Evolutionary conservation across 2,113 vertebrate genomes (phyloP).

Genomic region (Vidua macroura): DNA sequence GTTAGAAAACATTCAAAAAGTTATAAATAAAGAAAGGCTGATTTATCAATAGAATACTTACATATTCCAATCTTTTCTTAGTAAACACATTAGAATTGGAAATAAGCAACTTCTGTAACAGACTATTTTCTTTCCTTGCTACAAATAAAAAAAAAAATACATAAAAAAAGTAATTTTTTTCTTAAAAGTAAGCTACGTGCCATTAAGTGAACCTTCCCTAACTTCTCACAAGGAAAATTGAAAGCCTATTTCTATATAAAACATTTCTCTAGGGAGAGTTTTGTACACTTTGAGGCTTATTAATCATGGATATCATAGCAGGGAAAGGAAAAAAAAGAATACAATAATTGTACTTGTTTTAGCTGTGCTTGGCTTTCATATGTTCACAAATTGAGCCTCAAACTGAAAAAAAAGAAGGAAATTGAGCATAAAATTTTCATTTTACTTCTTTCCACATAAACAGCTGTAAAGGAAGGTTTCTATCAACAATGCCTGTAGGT

Average conservation of each 20-base stretch:
- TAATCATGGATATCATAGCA: not conserved
- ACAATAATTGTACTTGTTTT: not conserved
- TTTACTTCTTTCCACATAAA: not conserved
- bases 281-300: not conserved
- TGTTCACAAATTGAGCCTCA: not conserved
- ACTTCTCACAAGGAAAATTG: not conserved
- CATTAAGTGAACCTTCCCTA: not conserved
- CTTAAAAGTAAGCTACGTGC: not conserved
- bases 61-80: not conserved
- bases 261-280: not conserved
- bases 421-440: not conserved
- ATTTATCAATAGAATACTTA: not conserved
- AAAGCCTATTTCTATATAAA: not conserved
- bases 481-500: not conserved
- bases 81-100: not conserved
- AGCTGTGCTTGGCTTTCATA: not conserved
- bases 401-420: not conserved
- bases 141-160: not conserved
- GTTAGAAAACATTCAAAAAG: not conserved
- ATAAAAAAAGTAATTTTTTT: not conserved
- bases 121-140: not conserved
- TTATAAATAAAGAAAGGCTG: not conserved
- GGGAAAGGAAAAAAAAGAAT: not conserved
- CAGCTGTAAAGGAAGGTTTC: not conserved
- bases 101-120: not conserved